Percentiles rank a stretch among this genome's conserved stretches.
These are phyloP conservation scores for Cirrhinus molitorella DNA, from an alignment of 2,797 vertebrate species.

Conservation along the genomic window DNA sequence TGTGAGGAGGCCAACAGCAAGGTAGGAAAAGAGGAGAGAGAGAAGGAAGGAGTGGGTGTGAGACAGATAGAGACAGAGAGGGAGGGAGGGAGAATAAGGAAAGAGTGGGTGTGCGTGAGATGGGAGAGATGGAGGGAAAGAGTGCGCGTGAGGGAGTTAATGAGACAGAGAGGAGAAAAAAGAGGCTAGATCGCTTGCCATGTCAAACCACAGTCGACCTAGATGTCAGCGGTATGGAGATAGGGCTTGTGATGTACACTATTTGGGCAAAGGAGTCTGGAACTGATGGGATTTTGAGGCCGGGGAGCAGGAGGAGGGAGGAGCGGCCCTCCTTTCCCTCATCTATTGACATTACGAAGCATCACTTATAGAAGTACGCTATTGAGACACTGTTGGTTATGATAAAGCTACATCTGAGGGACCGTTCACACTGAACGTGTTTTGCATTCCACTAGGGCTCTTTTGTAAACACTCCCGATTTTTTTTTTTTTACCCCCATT, in stretches of 20 bases:
- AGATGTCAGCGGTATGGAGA: conserved; percentile 49
- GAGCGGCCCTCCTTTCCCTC: conserved; percentile 63
- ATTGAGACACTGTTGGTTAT: background rate
- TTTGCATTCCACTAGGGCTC: background rate
- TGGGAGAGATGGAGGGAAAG: conserved; percentile 53
- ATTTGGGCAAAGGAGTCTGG: conserved; percentile 53
- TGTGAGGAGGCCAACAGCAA: conserved; percentile 68
- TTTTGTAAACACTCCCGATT: background rate
- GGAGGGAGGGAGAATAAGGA: background rate
- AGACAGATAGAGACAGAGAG: conserved; percentile 3
- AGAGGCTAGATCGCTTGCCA: conserved; percentile 49
- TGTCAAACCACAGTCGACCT: conserved; percentile 57
- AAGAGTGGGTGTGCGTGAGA: conserved; percentile 69
- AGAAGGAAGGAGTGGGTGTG: background rate
- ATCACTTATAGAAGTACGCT: background rate
- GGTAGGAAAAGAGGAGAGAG: conserved; percentile 5
- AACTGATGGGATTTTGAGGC: conserved; percentile 79
- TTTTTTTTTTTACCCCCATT: no score
- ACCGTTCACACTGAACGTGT: background rate
- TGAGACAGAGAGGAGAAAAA: conserved; percentile 60
- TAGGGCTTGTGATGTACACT: conserved; percentile 32
- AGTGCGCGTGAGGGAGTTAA: conserved; percentile 46
- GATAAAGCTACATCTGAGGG: background rate
- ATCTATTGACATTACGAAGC: conserved; percentile 25
- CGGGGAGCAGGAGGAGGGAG: conserved; percentile 69